Conservation (phyloP, 2,797 vertebrate genomes). For the Balearica regulorum region DNA sequence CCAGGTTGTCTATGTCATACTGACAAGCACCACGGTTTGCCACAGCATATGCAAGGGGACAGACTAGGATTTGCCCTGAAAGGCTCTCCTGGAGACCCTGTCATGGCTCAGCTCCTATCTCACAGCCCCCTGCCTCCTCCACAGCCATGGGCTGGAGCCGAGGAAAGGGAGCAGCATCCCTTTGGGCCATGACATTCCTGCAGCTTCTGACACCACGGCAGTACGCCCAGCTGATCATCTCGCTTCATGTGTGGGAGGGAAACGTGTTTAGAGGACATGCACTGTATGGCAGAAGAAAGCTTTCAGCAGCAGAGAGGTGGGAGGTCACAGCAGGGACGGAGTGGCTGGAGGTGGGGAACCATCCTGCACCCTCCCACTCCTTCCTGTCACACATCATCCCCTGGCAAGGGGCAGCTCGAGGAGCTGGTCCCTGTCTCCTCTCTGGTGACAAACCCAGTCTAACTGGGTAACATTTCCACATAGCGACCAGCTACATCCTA, state of each 20-base stretch:
- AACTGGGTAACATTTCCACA: background rate
- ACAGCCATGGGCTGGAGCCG: background rate
- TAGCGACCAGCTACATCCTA: background rate
- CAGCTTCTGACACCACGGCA: background rate
- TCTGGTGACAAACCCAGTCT: background rate
- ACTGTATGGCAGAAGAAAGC: fast-evolving
- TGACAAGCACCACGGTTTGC: background rate
- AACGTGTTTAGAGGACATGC: background rate
- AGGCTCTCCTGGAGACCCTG: background rate
- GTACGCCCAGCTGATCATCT: background rate
- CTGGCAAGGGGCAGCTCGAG: fast-evolving
- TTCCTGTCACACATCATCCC: background rate
- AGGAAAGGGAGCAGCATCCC: background rate
- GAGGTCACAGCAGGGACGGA: background rate
- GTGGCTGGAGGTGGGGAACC: background rate
- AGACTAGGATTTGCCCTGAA: background rate
- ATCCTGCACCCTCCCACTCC: background rate
- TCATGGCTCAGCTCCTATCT: background rate
- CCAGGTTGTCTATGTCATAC: too few species aligned
- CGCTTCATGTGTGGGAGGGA: fast-evolving
- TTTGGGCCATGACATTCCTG: background rate
- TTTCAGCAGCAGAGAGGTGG: background rate
- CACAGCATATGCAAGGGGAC: fast-evolving
- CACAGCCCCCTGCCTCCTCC: background rate
- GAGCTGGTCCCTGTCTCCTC: background rate